Evolutionary conservation across 2,888 invertebrate genomes (phyloP).

Genomic region (Epirrhoe tristata): DNA sequence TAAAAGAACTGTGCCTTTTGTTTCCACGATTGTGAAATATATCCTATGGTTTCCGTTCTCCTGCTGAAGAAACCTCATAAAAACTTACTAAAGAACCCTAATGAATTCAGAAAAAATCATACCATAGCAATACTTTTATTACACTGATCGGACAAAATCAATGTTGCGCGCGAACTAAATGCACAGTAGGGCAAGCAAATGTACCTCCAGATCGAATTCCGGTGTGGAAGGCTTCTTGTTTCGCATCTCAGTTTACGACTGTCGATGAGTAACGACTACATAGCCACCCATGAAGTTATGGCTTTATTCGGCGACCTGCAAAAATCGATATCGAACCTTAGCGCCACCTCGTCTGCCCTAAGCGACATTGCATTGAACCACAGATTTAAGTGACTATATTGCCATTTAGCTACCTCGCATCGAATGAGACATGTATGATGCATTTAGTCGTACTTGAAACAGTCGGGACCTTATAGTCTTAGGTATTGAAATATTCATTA

Average conservation of each 20-base stretch:
- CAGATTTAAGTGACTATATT: background rate
- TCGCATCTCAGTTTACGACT: conserved; percentile 48
- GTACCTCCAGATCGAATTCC: conserved; percentile 36
- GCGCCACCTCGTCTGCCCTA: conserved; percentile 14
- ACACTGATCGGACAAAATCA: conserved; percentile 5
- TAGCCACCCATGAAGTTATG: conserved; percentile 47
- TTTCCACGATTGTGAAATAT: background rate
- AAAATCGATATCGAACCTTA: conserved; percentile 28
- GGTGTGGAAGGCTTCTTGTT: conserved; percentile 45
- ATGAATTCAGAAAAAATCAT: background rate
- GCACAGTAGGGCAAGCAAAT: conserved; percentile 22
- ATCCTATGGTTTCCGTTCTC: conserved; percentile 1
- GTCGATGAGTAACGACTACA: conserved; percentile 25
- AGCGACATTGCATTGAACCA: conserved; percentile 1
- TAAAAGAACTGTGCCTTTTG: background rate
- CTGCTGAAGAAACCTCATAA: background rate
- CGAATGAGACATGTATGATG: background rate
- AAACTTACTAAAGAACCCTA: background rate
- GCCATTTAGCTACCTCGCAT: background rate
- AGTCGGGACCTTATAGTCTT: background rate
- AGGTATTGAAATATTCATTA: conserved; percentile 1
- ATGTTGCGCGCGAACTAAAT: conserved; percentile 23
- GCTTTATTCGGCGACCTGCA: conserved; percentile 36
- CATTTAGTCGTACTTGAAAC: background rate
- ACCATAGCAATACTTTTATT: background rate